Conservation (phyloP, 2,113 vertebrate genomes). For the Galeopterus variegatus region DNA sequence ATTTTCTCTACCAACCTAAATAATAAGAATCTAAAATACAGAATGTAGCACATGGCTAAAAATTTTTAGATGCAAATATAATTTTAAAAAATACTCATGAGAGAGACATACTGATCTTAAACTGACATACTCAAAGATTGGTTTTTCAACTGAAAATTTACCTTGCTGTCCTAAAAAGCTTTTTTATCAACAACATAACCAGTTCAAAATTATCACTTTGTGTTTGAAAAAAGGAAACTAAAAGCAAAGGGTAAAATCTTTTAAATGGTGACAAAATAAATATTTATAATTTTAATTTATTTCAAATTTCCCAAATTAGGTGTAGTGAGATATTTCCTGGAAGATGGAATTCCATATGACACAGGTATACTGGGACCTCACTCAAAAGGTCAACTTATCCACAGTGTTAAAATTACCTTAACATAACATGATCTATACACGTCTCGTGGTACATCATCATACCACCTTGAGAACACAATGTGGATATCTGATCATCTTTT, state of each 20-base stretch:
- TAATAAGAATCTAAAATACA: slow-evolving; percentile 35
- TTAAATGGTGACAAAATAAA: not conserved
- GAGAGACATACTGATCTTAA: not conserved
- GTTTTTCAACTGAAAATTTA: slow-evolving; percentile 51
- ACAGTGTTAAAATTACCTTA: not conserved
- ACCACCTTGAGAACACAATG: slow-evolving; percentile 2
- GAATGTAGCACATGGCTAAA: not conserved
- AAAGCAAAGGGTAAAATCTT: not conserved
- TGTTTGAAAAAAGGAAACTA: slow-evolving; percentile 30
- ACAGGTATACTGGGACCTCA: not conserved
- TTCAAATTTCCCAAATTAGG: slow-evolving; percentile 14
- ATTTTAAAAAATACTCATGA: not conserved
- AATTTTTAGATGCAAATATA: slow-evolving; percentile 14
- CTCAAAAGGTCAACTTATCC: not conserved
- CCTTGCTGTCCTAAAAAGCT: slow-evolving; percentile 23
- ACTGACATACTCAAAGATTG: not conserved
- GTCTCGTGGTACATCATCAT: not conserved
- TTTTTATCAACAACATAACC: not conserved
- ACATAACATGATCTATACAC: not conserved
- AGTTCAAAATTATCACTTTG: not conserved
- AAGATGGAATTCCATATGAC: not conserved
- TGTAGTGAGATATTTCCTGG: not conserved
- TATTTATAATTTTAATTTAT: not conserved
- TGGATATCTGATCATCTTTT: not conserved
- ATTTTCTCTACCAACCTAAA: slow-evolving; percentile 54